phyloP scores from a whole-genome alignment of 2,113 vertebrate genomes.

The Dolichotis patagonum region DNA sequence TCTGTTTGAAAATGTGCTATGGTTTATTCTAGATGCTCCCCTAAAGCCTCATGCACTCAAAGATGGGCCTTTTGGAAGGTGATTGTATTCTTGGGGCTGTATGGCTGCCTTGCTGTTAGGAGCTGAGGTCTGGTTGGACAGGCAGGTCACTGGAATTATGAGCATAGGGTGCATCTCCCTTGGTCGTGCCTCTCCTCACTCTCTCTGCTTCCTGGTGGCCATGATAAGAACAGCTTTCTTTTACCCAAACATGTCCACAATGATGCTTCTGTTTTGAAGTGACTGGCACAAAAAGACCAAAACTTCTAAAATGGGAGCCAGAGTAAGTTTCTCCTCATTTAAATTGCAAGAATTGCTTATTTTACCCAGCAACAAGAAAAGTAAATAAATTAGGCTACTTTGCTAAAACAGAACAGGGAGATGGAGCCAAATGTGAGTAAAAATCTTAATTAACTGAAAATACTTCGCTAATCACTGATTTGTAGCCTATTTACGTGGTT shows the following conservation, averaged over 20 bases:
- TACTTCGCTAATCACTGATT: background rate
- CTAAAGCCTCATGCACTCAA: background rate
- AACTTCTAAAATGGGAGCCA: background rate
- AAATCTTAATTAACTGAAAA: background rate
- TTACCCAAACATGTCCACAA: background rate
- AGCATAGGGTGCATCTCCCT: background rate
- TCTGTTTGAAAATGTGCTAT: background rate
- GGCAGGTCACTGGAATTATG: no score
- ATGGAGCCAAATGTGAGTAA: background rate
- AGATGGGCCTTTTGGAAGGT: background rate
- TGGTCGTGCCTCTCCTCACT: background rate
- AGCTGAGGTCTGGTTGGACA: background rate
- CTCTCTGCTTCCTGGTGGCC: background rate
- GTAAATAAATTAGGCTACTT: background rate
- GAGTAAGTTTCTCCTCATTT: background rate
- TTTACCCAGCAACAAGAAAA: background rate
- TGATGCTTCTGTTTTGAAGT: background rate
- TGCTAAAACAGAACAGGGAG: background rate
- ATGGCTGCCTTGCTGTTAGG: background rate
- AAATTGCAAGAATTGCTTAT: background rate
- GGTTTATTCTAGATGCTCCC: background rate
- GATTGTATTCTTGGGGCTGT: background rate
- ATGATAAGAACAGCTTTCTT: background rate
- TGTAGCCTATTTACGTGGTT: background rate
- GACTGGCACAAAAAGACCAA: background rate